Evolutionary conservation across 2,113 vertebrate species (phyloP).

Genomic region (Emydocephalus ijimae): DNA sequence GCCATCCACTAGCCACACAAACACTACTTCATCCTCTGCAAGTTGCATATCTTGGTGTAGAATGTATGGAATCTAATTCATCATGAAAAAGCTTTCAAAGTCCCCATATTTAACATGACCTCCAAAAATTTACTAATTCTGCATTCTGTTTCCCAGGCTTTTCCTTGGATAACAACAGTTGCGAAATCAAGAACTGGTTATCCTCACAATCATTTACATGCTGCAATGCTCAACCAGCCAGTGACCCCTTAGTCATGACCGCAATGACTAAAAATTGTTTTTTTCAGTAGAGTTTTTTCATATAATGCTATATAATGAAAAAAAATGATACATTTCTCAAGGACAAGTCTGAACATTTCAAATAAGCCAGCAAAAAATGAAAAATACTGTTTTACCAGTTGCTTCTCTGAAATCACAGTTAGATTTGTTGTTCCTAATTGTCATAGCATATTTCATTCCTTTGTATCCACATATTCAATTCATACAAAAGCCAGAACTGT

Average conservation of each 20-base stretch:
- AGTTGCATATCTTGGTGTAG: neutral
- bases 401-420: neutral
- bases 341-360: slow-evolving; percentile 11
- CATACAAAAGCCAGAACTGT: neutral
- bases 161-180: neutral
- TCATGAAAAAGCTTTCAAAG: neutral
- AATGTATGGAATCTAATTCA: neutral
- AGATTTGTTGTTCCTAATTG: neutral
- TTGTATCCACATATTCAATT: neutral
- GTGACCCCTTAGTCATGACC: too few relatives aligned
- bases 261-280: neutral
- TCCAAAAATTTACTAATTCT: neutral
- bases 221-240: neutral
- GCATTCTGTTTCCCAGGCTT: too few relatives aligned
- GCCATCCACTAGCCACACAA: neutral
- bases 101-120: neutral
- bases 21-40: neutral
- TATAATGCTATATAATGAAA: neutral
- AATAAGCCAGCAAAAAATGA: neutral
- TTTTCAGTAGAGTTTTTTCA: neutral
- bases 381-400: neutral
- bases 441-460: neutral
- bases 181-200: neutral
- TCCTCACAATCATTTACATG: neutral
- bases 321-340: slow-evolving; percentile 20